phyloP scores from a whole-genome alignment of 2,113 vertebrate species.

The Chaetops frenatus region DNA sequence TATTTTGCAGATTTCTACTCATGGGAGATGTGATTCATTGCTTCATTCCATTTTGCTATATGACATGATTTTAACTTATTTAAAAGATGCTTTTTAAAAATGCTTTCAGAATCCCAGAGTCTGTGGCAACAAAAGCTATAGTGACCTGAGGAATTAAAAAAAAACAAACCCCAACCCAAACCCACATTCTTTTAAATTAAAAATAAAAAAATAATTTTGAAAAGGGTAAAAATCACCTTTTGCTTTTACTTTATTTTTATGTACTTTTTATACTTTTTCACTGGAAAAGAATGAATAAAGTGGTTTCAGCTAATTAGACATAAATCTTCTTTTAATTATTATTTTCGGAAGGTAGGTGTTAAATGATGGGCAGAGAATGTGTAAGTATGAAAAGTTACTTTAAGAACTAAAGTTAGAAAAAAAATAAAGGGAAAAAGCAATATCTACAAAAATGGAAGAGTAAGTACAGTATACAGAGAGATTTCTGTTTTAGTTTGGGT shows the following conservation, averaged over 20 bases:
- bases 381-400: neutral
- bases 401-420: neutral
- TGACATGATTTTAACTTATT: neutral
- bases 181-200: neutral
- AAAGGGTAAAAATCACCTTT: neutral
- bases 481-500: neutral
- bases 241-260: accelerated
- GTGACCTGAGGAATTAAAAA: neutral
- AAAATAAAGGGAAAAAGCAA: neutral
- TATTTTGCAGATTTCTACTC: neutral
- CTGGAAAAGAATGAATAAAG: neutral
- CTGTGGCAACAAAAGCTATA: neutral
- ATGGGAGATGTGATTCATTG: neutral
- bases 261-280: neutral
- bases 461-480: neutral
- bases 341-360: neutral
- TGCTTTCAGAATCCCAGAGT: neutral
- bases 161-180: accelerated
- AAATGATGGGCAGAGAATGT: neutral
- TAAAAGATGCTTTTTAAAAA: neutral
- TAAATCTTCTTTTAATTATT: neutral
- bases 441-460: neutral
- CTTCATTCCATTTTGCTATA: neutral
- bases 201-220: neutral
- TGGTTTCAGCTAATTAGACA: neutral